Conservation (phyloP, 2,888 invertebrate species). For the Didymodactylos carnosus region DNA sequence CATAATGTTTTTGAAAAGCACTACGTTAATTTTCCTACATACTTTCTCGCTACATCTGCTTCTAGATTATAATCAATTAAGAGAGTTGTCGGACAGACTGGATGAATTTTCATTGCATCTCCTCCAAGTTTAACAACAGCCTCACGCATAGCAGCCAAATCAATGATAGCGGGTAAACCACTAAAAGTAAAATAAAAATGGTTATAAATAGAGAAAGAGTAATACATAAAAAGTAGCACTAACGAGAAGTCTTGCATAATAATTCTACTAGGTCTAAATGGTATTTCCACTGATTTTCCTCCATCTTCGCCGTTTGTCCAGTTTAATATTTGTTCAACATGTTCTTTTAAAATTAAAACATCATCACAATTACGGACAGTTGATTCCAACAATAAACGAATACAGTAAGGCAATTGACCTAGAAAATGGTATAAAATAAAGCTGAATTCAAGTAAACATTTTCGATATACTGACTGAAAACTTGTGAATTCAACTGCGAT, state of each 20-base stretch:
- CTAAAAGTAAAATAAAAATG: conserved; percentile 39
- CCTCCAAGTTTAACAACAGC: conserved; percentile 68
- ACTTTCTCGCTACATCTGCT: conserved; percentile 61
- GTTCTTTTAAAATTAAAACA: conserved; percentile 56
- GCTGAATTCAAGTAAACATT: background rate
- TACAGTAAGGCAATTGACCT: conserved; percentile 59
- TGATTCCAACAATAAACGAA: conserved; percentile 75
- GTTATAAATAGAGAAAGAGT: background rate
- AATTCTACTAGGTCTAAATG: conserved; percentile 84
- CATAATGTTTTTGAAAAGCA: conserved; percentile 2
- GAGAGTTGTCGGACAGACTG: conserved; percentile 83
- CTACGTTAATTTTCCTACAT: conserved; percentile 17
- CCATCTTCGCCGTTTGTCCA: conserved; percentile 73
- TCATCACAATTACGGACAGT: conserved; percentile 87
- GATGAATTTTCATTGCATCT: conserved; percentile 77
- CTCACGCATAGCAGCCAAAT: conserved; percentile 94
- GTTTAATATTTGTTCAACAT: conserved; percentile 65
- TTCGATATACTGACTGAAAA: conserved; percentile 16
- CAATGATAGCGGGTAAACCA: conserved; percentile 91
- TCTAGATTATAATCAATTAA: conserved; percentile 96
- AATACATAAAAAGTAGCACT: conserved; percentile 15
- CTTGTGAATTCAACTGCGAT: conserved; percentile 7
- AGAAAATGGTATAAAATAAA: background rate
- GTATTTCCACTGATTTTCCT: conserved; percentile 58
- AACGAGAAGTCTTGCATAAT: conserved; percentile 63